Evolutionary conservation across 2,797 vertebrate species (phyloP), one percentile per base, ranked within the genome.

Genomic region (Poecile montanus): DNA sequence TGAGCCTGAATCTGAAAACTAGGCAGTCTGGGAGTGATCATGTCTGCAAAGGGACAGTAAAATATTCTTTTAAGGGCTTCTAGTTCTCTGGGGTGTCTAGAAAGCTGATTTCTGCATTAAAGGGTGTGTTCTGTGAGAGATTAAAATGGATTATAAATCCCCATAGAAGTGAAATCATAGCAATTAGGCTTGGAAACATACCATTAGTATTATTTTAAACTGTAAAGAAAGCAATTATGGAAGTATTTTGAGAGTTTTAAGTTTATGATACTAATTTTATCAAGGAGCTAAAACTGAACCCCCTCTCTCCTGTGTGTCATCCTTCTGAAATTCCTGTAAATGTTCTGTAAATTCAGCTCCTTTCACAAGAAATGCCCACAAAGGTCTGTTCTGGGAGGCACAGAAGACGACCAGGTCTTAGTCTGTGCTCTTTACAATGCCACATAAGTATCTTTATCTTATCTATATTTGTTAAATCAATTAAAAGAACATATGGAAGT

Each of bases 401-500:
- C 74, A 62, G 77, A 68, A 93, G 90, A 80, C 74, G 61, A 67
- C 61, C 63, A 29, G 50, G 56, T 45, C 32, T 91, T 86, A 78
- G 84, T 26, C 62, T 81, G 51, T 51, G 73, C 47, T 82, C 66
- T 90, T 67, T 72, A 51, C 58, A 71, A n/a, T 56, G 18, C 80
- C 79, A 44, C 61, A 30, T 81, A 77, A 93, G 74, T 38, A 78
- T 88, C 91, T 92, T 96, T 94, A 94, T 94, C 93, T 76, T 75
- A 85, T 81, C 73, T 87, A 36, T 80, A 76, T 93, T 92, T 96
- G 91, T 89, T 86, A 88, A 89, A 94, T 89, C 88, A 78, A 82
- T 90, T 97, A 83, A 51, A 72, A 91, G 95, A 66, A 92, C 94
- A 96, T 95, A 96, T 93, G 96, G 96, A 89, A 96, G 90, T 84